A percentile compares a stretch with the other conserved stretches of the same genome.
These are phyloP conservation scores for Trachelus iudaicus DNA, from an alignment of 2,888 invertebrate species.

Conservation along the genomic window DNA sequence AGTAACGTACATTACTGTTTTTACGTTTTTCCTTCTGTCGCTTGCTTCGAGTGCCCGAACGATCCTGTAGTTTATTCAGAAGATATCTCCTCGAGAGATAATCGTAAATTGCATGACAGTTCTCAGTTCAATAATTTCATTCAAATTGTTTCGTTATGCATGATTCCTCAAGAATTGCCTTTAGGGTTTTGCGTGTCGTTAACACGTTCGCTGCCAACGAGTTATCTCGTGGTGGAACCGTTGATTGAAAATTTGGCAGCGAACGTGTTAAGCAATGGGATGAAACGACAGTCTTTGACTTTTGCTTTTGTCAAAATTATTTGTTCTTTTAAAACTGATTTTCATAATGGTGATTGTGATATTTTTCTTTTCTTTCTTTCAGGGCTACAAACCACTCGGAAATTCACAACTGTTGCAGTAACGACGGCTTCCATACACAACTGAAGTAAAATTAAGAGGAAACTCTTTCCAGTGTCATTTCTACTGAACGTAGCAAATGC, in stretches of 20 bases:
- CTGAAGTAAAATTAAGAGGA: not conserved
- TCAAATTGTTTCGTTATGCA: not conserved
- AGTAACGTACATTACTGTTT: slow-evolving; percentile 25
- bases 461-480: not conserved
- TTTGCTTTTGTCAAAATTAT: not conserved
- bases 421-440: not conserved
- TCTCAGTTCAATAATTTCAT: not conserved
- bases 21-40: not conserved
- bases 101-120: not conserved
- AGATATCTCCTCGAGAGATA: not conserved
- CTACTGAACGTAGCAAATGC: not conserved
- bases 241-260: no score
- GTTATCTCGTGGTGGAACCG: no score
- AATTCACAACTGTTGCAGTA: slow-evolving; percentile 37
- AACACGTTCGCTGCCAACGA: no score
- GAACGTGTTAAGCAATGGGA: not conserved
- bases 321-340: not conserved
- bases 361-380: slow-evolving; percentile 21
- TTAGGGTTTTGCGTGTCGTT: not conserved
- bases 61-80: not conserved
- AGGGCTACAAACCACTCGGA: slow-evolving; percentile 58
- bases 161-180: not conserved
- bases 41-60: not conserved
- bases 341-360: not conserved
- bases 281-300: not conserved